Evolutionary conservation across 2,888 invertebrate genomes (phyloP).

Genomic region (Oasisia sp.): DNA sequence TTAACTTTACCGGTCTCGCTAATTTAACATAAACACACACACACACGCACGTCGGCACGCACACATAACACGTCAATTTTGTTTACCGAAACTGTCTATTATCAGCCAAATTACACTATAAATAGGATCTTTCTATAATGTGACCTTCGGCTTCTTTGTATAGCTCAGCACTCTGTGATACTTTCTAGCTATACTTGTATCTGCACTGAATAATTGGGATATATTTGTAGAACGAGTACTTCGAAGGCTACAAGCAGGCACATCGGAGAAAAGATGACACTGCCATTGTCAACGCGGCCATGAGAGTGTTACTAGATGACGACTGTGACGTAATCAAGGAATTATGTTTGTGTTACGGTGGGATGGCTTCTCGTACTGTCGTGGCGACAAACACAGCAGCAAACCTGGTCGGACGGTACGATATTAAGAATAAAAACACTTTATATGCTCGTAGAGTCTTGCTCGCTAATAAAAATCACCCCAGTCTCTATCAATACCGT

Average conservation of each 20-base stretch:
- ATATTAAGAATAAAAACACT: background rate
- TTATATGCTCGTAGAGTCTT: too few species aligned
- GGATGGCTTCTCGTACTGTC: slow-evolving; percentile 89
- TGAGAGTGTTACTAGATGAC: slow-evolving; percentile 76
- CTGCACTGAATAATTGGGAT: too few species aligned
- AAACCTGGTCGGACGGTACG: slow-evolving; percentile 66
- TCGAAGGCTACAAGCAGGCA: slow-evolving; percentile 88
- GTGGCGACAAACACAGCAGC: slow-evolving; percentile 76
- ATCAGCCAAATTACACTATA: background rate
- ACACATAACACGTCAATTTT: background rate
- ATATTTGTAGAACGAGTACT: slow-evolving; percentile 74
- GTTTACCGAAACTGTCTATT: background rate
- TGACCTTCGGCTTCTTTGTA: background rate
- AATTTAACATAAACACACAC: too few species aligned
- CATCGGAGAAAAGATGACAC: slow-evolving; percentile 93
- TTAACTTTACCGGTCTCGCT: background rate
- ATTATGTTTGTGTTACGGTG: slow-evolving; percentile 84
- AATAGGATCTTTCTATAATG: background rate
- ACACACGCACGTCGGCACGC: too few species aligned
- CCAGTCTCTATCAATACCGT: too few species aligned
- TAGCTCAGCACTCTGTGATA: background rate
- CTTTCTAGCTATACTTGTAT: background rate
- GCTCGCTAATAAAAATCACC: too few species aligned
- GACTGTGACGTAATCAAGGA: slow-evolving; percentile 70
- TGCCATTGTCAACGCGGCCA: slow-evolving; percentile 87